Percentiles rank a stretch among this genome's conserved stretches.
Conservation (phyloP, 2,113 vertebrate genomes). For the Poicephalus meyeri region DNA sequence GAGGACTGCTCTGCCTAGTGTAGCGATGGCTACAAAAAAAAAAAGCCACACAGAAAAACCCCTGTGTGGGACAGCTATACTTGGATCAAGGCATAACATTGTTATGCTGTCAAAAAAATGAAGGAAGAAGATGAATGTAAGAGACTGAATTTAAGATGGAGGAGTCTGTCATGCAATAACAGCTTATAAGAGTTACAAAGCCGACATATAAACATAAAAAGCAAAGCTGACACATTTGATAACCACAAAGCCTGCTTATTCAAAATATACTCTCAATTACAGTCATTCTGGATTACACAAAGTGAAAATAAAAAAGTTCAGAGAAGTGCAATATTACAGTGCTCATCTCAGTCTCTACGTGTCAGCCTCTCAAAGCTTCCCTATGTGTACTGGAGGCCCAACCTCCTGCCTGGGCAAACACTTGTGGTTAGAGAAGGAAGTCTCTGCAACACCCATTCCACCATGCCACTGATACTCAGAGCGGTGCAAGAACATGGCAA, state of each 20-base stretch:
- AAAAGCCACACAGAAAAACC: background rate
- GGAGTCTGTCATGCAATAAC: background rate
- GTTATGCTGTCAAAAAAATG: background rate
- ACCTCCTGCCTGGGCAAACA: rapidly evolving
- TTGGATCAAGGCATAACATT: background rate
- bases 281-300: background rate
- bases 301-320: background rate
- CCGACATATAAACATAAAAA: background rate
- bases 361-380: background rate
- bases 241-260: constrained; percentile 23
- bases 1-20: background rate
- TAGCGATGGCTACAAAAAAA: constrained; percentile 7
- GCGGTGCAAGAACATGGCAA: rapidly evolving
- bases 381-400: rapidly evolving
- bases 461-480: rapidly evolving
- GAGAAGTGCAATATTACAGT: background rate
- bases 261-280: constrained; percentile 4
- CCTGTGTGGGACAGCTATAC: background rate
- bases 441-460: background rate
- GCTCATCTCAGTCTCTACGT: rapidly evolving
- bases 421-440: background rate
- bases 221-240: constrained; percentile 11
- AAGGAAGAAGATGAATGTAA: background rate
- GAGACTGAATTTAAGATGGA: constrained; percentile 14
- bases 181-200: background rate